Base-by-base conservation (phyloP, 2,113 vertebrate genomes). In the Oryzias curvinotus region DNA sequence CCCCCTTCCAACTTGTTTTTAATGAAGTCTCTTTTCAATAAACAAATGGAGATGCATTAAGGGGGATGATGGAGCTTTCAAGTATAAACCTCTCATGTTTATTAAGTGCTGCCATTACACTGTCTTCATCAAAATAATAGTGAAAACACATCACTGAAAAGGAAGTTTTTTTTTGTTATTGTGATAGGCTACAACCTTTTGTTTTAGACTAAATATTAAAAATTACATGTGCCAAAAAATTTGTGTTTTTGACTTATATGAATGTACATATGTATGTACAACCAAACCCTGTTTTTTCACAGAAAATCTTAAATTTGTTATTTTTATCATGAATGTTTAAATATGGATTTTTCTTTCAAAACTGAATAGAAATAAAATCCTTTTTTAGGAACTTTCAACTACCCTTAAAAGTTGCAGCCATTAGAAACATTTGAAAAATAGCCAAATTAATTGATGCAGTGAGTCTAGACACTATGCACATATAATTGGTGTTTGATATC, bases 401-500 rank as follows among this genome's bases (percentile, higher is more conserved):
- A 46, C 5, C 25, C 5, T 12, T 36, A 36, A 68, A 48, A 25
- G 5, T 18, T 49, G 8, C 41, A 25, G 18, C 43, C 52, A 49
- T 74, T 69, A 62, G 50, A n/a, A 19, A 18, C 28, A 55, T 58
- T 76, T 84, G 77, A 81, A 62, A 71, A 80, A 75, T 64, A 58
- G 68, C 71, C 73, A 62, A 77, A 68, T 57, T 62, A 80, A 75
- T 73, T 69, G 62, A 50, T 51, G 48, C 57, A 12, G n/a, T 51
- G 12, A 16, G 47, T 77, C 59, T 62, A 52, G 77, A 76, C 60
- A 52, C 50, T 62, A 56, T 82, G 79, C 71, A 84, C 70, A 67
- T 80, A 81, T 91, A 92, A 92, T 91, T 89, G 83, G 74, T 81
- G 85, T 90, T 90, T 90, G 88, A 91, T 89, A 88, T 88, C 85